Base-by-base conservation (phyloP, 2,888 invertebrate genomes). In the Smittia aterrima region DNA sequence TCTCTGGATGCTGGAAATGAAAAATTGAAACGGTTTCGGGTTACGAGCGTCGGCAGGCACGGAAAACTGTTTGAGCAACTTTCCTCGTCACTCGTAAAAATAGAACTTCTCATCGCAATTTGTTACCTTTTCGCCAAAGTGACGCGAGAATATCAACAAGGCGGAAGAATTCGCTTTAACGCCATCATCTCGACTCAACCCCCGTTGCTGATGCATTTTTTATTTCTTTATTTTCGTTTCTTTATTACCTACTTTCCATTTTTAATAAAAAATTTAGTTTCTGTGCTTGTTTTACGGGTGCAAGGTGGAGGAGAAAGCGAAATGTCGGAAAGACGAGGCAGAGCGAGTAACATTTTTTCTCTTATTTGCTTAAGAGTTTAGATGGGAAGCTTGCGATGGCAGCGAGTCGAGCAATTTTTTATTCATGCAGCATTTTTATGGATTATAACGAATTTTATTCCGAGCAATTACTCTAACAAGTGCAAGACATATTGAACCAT, bases 191-290 rank as follows among this genome's bases (percentile, higher is more conserved):
- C 40, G 25, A 68, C 68, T 20, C 68, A 3, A 22, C 68, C 24
- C 47, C n/a, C 67, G 6, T 40, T 47, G 70, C 70, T 70, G 70
- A 70, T 70, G 70, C 70, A 70, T 70, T 70, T 70, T 70, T 70
- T 70, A 70, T 70, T 70, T 54, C 70, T 70, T 70, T 70, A 70
- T 70, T 70, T 70, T 70, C 70, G 47, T 70, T 25, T 41, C 70
- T 54, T 54, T 67, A 32, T 41, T 67, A 41, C 24, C 47, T 53
- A 41, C 70, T 70, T 27, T 70, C 41, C 67, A 32, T 67, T 22
- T 67, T 70, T 70, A 70, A 70, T 70, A 70, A 70, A 70, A 70
- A 70, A 70, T 70, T 70, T 70, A 70, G 70, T 70, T 70, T 70
- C 25, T 2, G 11, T 47, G 16, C n/a, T 47, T 47, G 47, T 16